These are phyloP conservation scores for Cybosia mesomella DNA, from an alignment of 2,888 invertebrate genomes.

Conservation along the genomic window DNA sequence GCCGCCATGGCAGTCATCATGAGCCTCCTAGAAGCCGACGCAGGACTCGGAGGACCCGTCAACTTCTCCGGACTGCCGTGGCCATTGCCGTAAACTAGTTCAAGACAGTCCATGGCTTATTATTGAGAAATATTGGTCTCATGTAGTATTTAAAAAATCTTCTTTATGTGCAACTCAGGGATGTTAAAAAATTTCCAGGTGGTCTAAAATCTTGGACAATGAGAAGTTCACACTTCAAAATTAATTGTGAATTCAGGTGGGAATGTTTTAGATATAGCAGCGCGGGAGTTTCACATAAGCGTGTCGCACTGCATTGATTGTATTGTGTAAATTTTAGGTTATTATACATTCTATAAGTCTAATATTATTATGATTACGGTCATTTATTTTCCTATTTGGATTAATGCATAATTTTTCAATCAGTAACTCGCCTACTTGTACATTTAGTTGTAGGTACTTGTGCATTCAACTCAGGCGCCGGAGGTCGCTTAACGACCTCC, in stretches of 20 bases:
- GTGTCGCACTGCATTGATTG: too few relatives aligned
- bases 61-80: constrained; percentile 95
- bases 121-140: constrained; percentile 5
- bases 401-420: constrained; percentile 13
- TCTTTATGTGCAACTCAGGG: constrained; percentile 1
- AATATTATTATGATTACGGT: not conserved
- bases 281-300: too few relatives aligned
- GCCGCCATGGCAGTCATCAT: constrained; percentile 97
- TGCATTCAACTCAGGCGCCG: too few relatives aligned
- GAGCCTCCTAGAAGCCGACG: constrained; percentile 96
- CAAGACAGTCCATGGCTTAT: not conserved
- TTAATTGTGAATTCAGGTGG: not conserved
- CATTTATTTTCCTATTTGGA: constrained; percentile 2
- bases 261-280: not conserved
- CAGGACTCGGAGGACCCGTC: constrained; percentile 94
- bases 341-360: not conserved
- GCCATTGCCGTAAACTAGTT: constrained; percentile 90
- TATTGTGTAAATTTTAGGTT: not conserved
- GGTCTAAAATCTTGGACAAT: not conserved
- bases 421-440: constrained; percentile 20
- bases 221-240: not conserved
- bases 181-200: not conserved
- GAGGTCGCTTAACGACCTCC: too few relatives aligned
- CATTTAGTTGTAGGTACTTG: constrained; percentile 14
- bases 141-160: constrained; percentile 3